These are phyloP conservation scores for Cremastobaeus sp. DNA, from an alignment of 2,888 invertebrate genomes.

Conservation along the genomic window DNA sequence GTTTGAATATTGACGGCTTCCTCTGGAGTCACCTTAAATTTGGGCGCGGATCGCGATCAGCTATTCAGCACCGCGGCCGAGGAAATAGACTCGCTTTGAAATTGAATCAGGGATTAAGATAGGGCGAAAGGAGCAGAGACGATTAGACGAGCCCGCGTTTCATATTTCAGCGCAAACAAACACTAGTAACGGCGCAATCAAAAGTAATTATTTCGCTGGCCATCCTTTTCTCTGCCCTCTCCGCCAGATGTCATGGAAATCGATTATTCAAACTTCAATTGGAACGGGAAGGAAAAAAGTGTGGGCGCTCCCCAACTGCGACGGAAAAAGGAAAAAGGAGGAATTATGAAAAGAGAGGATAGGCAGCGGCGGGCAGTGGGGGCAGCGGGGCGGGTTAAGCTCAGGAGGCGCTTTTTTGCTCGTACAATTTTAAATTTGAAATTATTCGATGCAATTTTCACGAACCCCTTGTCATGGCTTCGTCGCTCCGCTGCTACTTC, in stretches of 20 bases:
- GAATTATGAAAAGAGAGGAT: constrained; percentile 44
- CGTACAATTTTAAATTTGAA: constrained; percentile 54
- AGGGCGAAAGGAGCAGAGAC: neutral
- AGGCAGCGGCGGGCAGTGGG: neutral
- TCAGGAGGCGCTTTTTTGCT: constrained; percentile 48
- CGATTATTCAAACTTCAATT: constrained; percentile 54
- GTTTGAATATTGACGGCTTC: constrained; percentile 37
- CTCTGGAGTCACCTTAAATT: constrained; percentile 25
- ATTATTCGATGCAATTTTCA: constrained; percentile 57
- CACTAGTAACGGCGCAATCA: constrained; percentile 36
- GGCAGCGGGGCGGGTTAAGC: constrained; percentile 14
- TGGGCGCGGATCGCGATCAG: constrained; percentile 20
- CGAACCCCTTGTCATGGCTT: constrained; percentile 47
- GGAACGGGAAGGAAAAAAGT: constrained; percentile 46
- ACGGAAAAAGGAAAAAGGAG: constrained; percentile 35
- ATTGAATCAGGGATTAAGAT: constrained; percentile 4
- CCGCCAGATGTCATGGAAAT: constrained; percentile 52
- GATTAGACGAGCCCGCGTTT: constrained; percentile 15
- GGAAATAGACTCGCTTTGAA: constrained; percentile 25
- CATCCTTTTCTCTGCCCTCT: constrained; percentile 23
- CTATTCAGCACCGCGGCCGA: constrained; percentile 11
- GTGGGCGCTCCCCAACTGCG: constrained; percentile 42
- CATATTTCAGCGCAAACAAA: constrained; percentile 22
- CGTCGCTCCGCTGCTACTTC: constrained; percentile 34
- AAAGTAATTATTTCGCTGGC: constrained; percentile 45